Evolutionary conservation across 2,113 vertebrate species (phyloP).

Genomic region (Butorides virescens): DNA sequence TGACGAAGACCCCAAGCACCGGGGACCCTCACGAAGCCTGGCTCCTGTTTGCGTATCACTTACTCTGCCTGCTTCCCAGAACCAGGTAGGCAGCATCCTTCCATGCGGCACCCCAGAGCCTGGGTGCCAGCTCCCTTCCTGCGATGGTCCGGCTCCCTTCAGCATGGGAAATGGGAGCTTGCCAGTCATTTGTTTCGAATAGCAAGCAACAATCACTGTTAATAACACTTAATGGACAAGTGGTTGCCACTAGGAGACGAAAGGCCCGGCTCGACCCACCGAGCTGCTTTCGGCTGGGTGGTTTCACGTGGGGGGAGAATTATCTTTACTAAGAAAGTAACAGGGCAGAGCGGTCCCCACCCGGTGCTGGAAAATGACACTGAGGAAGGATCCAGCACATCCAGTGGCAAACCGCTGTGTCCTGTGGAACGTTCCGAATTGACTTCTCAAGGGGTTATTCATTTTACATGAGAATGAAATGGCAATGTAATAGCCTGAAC

Average conservation of each 20-base stretch:
- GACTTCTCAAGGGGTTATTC: background rate
- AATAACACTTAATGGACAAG: background rate
- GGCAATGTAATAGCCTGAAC: background rate
- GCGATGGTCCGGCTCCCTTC: background rate
- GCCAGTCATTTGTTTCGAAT: background rate
- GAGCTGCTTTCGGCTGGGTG: background rate
- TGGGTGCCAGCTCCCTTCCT: background rate
- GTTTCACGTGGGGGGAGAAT: background rate
- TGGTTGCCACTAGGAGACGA: no score
- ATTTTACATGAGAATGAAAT: background rate
- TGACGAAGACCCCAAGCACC: background rate
- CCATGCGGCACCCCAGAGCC: background rate
- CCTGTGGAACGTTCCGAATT: background rate
- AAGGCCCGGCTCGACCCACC: background rate
- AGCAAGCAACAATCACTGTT: background rate
- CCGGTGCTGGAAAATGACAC: background rate
- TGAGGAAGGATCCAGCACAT: background rate
- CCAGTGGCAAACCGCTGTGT: accelerated
- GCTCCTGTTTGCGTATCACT: background rate
- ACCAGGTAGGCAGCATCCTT: background rate
- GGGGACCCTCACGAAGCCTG: background rate
- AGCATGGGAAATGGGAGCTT: background rate
- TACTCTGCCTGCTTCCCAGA: background rate
- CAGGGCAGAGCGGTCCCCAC: background rate
- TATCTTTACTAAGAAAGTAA: background rate